Evolutionary conservation across 2,888 invertebrate species (phyloP), one percentile per base, ranked within the genome.

Genomic region (Octonoba sinensis): DNA sequence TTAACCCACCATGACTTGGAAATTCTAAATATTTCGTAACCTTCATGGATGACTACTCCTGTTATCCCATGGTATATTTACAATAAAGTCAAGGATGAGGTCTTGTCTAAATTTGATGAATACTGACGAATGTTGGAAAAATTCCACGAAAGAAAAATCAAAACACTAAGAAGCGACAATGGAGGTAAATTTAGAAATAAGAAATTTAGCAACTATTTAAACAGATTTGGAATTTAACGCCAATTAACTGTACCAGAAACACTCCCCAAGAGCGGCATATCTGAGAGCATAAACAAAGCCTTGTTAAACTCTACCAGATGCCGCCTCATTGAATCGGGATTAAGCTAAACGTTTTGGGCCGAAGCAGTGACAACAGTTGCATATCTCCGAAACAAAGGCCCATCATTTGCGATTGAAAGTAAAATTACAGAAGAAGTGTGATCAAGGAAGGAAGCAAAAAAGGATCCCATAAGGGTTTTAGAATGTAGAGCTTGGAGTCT

Each of bases 401-500:
- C 64, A 1, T 70, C 77, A 1, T 20, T 22, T 20, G n/a, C 62
- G 8, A 77, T 62, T 3, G 64, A 22, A 3, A 62, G 44, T 13
- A 18, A 62, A 13, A 70, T 51, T 1, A 69, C 69, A 36, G 56
- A 70, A 36, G 44, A 59, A 67, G n/a, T n/a, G n/a, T n/a, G n/a
- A n/a, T n/a, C n/a, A n/a, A n/a, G n/a, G n/a, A n/a, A n/a, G n/a
- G n/a, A n/a, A n/a, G n/a, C n/a, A n/a, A n/a, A n/a, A n/a, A n/a
- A n/a, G n/a, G n/a, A n/a, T n/a, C n/a, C n/a, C n/a, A n/a, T n/a
- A n/a, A n/a, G n/a, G n/a, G n/a, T n/a, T n/a, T n/a, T n/a, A n/a
- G n/a, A n/a, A n/a, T n/a, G 75, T 11, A 66, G 59, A 67, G 56
- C 24, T 8, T 66, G 57, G 66, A 47, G 56, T n/a, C 22, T 44